Evolutionary conservation across 2,113 vertebrate species (phyloP), one percentile per base, ranked within the genome.

Genomic region (Zootoca vivipara): DNA sequence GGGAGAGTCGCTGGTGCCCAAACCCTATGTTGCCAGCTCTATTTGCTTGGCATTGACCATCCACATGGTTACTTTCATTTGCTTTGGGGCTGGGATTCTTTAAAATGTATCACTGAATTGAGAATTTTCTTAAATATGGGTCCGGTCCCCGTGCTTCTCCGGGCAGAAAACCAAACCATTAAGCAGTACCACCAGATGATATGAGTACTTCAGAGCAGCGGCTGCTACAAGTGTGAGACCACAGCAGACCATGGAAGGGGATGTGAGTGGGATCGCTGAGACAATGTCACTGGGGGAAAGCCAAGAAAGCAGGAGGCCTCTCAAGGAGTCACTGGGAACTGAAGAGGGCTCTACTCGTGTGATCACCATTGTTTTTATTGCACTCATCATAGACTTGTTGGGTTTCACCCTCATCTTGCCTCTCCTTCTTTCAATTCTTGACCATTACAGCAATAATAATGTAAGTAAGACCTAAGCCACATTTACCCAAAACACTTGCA

Each of bases 361-460:
- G 92, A 97, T 98, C 93, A 86, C 92, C 1, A 91, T 97, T 6
- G 97, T 99, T 64, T 99, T 99, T 87, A 8, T 99, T 56, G 96
- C 97, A 42, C 97, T 99, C 86, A 96, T 99, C 88, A 96, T 99
- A 0, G 99, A 99, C 92, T 96, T 99, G 75, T 94, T 99, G 92
- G 98, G 98, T 42, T 99, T 99, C n/a, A 98, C 99, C 0, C 95
- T 99, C 85, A 98, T 99, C 91, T 96, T 99, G 42, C 99, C 99
- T 0, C 97, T 99, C 6, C 96, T 99, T 65, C 99, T 98, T 3
- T 98, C 97, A 28, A 98, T 99, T 88, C 94, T 99, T 89, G 98
- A 99, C 90, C 97, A 98, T 93, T 98, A 98, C 90, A 95, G 98
- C 93, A 97, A 97, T 72, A 96, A 97, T 28, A 94, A 95, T 89